Evolutionary conservation across 2,113 vertebrate genomes (phyloP).

Genomic region (Collichthys lucidus): DNA sequence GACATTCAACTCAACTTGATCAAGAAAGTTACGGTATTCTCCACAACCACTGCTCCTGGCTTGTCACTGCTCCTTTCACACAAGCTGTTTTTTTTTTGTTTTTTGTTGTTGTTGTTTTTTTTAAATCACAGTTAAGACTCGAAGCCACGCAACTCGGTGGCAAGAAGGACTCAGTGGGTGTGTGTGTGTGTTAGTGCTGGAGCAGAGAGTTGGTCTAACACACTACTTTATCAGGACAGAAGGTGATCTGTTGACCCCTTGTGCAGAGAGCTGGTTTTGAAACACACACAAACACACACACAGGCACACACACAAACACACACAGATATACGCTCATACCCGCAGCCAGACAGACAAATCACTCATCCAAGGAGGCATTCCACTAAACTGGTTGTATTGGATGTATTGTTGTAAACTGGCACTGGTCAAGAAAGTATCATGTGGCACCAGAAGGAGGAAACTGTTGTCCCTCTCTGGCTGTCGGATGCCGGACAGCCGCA

Average conservation of each 20-base stretch:
- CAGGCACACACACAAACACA: conserved; percentile 12
- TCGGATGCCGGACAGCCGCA: conserved; percentile 20
- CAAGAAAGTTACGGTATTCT: neutral
- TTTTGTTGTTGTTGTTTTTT: neutral
- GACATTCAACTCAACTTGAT: conserved; percentile 47
- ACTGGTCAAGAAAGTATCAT: conserved; percentile 51
- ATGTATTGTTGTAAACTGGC: conserved; percentile 74
- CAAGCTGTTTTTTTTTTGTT: neutral
- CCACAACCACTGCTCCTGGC: neutral
- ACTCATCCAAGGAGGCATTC: conserved; percentile 40
- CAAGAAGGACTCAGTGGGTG: neutral
- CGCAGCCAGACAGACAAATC: conserved; percentile 34
- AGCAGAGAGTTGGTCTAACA: conserved; percentile 46
- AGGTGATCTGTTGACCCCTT: conserved; percentile 36
- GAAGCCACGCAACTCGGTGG: conserved; percentile 15
- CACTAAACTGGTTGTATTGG: conserved; percentile 34
- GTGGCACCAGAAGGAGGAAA: conserved; percentile 54
- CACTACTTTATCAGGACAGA: conserved; percentile 16
- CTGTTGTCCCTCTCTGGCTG: conserved; percentile 11
- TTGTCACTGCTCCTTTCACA: conserved; percentile 2
- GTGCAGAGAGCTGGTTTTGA: conserved; percentile 66
- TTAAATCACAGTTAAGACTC: conserved; percentile 19
- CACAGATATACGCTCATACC: conserved; percentile 32
- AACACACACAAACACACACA: conserved; percentile 37
- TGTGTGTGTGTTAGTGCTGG: conserved; percentile 42